Evolutionary conservation across 2,888 invertebrate species (phyloP), one percentile per base, ranked within the genome.

Genomic region (Synergus laeviventris): DNA sequence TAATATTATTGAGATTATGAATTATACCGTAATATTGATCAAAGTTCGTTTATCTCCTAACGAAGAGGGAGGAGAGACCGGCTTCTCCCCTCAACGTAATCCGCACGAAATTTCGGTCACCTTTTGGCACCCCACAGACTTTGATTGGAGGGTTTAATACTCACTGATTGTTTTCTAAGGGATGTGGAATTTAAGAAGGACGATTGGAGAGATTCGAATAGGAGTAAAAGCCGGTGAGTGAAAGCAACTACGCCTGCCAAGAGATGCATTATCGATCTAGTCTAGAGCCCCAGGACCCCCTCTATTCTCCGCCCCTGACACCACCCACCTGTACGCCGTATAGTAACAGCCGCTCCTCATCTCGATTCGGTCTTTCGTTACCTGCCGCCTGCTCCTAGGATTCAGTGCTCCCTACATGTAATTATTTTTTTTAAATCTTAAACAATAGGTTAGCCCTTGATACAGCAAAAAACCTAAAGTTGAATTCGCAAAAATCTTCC

Each of bases 251-350:
- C 87, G 85, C 85, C 86, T 85, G 86, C 82, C 86, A 85, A 84
- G 87, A 88, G 87, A 88, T 88, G 88, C 87, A 88, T 86, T 89
- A 88, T 89, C 88, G 89, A 89, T 89, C 88, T 87, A 87, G 88
- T 87, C 89, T 84, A 84, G 84, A 86, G 83, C 79, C 81, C 86
- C 85, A 81, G 81, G 80, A 81, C 76, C 84, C 84, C 84, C 84
- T 81, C 79, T 84, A 83, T 83, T 82, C 84, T 82, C 80, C 84
- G 84, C 79, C 81, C 82, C 78, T 81, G 84, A 79, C 83, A 81
- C 88, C 87, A 86, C 88, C 89, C 88, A 88, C 88, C 89, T 87
- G 86, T 86, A 81, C 84, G 81, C 83, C 84, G 84, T 85, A 82
- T 86, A 87, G 87, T 87, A 87, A 88, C 86, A 87, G 84, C 82